Evolutionary conservation across 2,113 vertebrate species (phyloP).

Genomic region (Proteles cristata): DNA sequence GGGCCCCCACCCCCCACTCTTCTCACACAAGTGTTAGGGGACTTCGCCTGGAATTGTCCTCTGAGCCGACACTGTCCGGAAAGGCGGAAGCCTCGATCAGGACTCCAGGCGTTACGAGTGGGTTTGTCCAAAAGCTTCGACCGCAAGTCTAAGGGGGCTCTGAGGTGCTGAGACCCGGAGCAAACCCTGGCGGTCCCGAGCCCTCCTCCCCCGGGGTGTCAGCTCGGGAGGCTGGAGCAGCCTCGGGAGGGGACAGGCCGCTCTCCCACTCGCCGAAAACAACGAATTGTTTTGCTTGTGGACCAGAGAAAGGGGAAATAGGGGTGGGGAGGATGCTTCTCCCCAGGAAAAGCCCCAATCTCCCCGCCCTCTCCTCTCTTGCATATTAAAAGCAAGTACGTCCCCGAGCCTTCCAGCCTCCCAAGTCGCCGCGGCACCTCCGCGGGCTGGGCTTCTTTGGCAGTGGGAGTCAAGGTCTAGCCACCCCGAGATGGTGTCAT

Average conservation of each 20-base stretch:
- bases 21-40: neutral
- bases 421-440: neutral
- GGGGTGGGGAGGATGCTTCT: neutral
- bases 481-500: conserved; percentile 68
- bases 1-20: neutral
- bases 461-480: conserved; percentile 2
- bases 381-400: neutral
- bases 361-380: neutral
- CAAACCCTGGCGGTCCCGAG: neutral
- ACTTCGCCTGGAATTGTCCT: neutral
- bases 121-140: neutral
- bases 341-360: neutral
- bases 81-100: neutral
- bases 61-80: neutral
- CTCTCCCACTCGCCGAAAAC: neutral
- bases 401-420: neutral
- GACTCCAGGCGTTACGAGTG: neutral
- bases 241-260: neutral
- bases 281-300: neutral
- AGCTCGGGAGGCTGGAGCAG: neutral
- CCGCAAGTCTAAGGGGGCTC: neutral
- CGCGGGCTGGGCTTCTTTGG: neutral
- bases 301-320: neutral
- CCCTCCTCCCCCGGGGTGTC: neutral
- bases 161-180: neutral